A percentile compares a stretch with the other conserved stretches of the same genome.
phyloP scores from a whole-genome alignment of 2,888 invertebrate species.

The Parapristionchus giblindavisi region DNA sequence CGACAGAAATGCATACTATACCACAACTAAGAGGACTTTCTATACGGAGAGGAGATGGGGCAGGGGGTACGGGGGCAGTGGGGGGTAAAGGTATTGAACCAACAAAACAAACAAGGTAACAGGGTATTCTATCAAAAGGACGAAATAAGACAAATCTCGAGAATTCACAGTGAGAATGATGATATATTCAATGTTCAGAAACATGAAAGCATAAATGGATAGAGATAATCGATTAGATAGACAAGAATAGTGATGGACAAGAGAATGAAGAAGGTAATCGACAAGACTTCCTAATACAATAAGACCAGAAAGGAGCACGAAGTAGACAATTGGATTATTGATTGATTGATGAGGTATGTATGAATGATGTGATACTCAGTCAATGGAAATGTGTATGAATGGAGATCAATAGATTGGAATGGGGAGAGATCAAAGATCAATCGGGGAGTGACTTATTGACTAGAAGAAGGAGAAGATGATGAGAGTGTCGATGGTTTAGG shows the following conservation, averaged over 20 bases:
- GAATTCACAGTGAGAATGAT: too few species aligned
- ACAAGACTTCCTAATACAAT: neutral
- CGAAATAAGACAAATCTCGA: too few species aligned
- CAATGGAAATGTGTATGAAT: too few species aligned
- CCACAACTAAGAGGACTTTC: too few species aligned
- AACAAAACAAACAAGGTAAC: neutral
- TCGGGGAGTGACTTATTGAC: neutral
- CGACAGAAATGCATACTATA: too few species aligned
- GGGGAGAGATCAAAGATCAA: too few species aligned
- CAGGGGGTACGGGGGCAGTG: too few species aligned
- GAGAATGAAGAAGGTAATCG: neutral
- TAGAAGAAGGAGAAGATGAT: neutral
- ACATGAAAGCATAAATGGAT: neutral
- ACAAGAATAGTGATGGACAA: neutral
- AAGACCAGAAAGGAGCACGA: conserved; percentile 17
- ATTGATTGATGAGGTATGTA: too few species aligned
- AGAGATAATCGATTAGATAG: neutral
- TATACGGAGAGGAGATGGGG: too few species aligned
- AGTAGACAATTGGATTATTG: too few species aligned
- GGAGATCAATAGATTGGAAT: too few species aligned
- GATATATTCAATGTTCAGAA: conserved; percentile 2
- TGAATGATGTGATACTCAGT: too few species aligned
- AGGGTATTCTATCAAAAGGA: neutral
- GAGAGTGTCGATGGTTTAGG: neutral
- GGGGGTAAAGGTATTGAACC: neutral